Conservation (phyloP, 2,797 vertebrate genomes). For the Gobionotothen gibberifrons region DNA sequence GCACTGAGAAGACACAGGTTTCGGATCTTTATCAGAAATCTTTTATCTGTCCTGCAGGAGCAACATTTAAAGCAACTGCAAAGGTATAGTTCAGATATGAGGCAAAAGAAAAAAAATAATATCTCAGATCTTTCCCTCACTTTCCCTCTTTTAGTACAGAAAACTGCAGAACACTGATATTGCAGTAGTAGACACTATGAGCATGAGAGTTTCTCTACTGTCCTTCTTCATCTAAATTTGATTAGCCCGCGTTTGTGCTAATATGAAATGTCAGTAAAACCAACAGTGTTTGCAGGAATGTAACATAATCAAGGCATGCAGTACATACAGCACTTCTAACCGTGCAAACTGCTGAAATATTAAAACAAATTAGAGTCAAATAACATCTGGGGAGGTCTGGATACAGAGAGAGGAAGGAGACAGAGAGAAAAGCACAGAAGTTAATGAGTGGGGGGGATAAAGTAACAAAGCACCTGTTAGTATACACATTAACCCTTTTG, state of each 20-base stretch:
- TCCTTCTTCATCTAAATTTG: conserved; percentile 6
- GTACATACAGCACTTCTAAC: conserved; percentile 50
- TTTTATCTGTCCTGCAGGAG: too few relatives aligned
- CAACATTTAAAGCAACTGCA: too few relatives aligned
- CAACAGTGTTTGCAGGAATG: conserved; percentile 59
- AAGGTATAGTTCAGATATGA: too few relatives aligned
- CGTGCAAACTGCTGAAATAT: conserved; percentile 73
- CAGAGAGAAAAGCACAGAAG: conserved; percentile 2
- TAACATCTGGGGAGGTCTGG: conserved; percentile 45
- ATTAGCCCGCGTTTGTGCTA: not conserved
- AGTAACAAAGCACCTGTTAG: conserved; percentile 15
- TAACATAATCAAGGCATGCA: conserved; percentile 52
- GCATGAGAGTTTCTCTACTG: not conserved
- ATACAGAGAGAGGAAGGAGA: not conserved
- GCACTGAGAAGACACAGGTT: conserved; percentile 10
- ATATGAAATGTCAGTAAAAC: conserved; percentile 58
- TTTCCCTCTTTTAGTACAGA: conserved; percentile 5
- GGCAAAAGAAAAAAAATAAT: too few relatives aligned
- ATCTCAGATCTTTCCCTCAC: conserved; percentile 1
- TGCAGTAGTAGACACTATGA: not conserved
- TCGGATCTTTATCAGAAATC: not conserved
- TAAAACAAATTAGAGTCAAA: conserved; percentile 69
- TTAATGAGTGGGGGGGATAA: conserved; percentile 20
- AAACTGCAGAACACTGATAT: not conserved
- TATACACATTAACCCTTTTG: not conserved